Conservation (phyloP, 2,113 vertebrate genomes). For the Pan troglodytes region NHGRI_mPanTro3-v2.1_pri NC_072407.2:83798001-83798500, state of each 20-base stretch:
- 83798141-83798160: not conserved
- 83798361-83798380: not conserved
- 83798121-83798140: not conserved
- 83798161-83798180: not conserved
- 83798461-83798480: not conserved
- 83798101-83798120: not conserved
- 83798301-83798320: not conserved
- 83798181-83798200: not conserved
- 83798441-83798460: not conserved
- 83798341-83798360: not conserved
- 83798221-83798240: not conserved
- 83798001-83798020: too few relatives aligned
- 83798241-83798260: not conserved
- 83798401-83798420: not conserved
- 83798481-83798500: not conserved
- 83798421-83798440: not conserved
- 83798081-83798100: not conserved
- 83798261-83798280: not conserved
- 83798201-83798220: not conserved
- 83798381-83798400: not conserved
- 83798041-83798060: not conserved
- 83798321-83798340: not conserved
- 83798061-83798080: not conserved
- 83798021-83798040: not conserved
- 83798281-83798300: not conserved